These are phyloP conservation scores for Pristionchus exspectatus DNA, from an alignment of 2,888 invertebrate species.

Conservation along the genomic window DNA sequence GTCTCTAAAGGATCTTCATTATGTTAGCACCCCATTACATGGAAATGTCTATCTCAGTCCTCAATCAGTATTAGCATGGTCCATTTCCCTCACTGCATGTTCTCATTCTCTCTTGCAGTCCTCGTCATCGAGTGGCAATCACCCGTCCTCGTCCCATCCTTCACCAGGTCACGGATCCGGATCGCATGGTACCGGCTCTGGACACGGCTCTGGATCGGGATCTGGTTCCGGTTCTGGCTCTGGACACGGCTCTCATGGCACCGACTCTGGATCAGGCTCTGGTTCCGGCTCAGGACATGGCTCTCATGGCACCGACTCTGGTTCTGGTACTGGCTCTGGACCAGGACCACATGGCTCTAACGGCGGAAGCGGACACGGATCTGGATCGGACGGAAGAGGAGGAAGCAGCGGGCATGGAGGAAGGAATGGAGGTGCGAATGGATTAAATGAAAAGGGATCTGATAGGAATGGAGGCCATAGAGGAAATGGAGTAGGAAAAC, in stretches of 20 bases:
- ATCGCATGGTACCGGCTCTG: not conserved
- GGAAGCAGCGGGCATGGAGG: not conserved
- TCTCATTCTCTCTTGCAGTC: conserved; percentile 21
- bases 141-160: conserved; percentile 40
- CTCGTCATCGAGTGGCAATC: conserved; percentile 20
- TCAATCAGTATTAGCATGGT: not conserved
- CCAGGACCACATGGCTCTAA: no score
- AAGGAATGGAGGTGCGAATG: not conserved
- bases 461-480: not conserved
- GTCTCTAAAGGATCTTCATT: not conserved
- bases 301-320: not conserved
- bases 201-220: not conserved
- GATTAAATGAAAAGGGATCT: not conserved
- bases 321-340: not conserved
- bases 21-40: not conserved
- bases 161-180: not conserved
- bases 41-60: not conserved
- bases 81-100: conserved; percentile 11
- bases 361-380: not conserved
- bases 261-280: not conserved
- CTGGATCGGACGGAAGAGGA: conserved; percentile 10
- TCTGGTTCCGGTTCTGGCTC: not conserved
- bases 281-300: not conserved
- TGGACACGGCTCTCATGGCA: not conserved
- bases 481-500: conserved; percentile 1